A percentile compares a stretch with the other conserved stretches of the same genome.
Evolutionary conservation across 2,888 invertebrate genomes (phyloP).

Genomic region (Melinaea menophilus): DNA sequence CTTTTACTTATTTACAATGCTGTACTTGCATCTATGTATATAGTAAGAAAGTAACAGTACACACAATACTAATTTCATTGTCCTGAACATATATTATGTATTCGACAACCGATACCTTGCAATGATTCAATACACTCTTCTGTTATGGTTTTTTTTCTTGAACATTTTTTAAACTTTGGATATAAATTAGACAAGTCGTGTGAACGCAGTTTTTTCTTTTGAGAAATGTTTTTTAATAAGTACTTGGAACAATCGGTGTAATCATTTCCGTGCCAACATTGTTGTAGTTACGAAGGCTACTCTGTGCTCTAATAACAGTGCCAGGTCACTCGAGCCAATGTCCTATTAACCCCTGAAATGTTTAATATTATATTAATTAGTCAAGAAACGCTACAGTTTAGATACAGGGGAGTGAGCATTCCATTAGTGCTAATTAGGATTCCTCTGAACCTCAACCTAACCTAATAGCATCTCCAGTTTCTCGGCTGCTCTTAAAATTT

Average conservation of each 20-base stretch:
- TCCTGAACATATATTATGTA: no score
- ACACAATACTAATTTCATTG: no score
- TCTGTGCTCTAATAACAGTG: slow-evolving; percentile 14
- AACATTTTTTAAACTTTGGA: neutral
- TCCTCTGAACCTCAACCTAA: slow-evolving; percentile 38
- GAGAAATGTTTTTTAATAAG: neutral
- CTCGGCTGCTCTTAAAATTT: neutral
- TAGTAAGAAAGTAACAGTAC: no score
- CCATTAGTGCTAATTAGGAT: slow-evolving; percentile 72
- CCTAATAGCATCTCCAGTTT: neutral
- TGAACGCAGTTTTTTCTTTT: slow-evolving; percentile 6
- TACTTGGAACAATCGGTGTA: no score
- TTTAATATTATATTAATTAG: slow-evolving; percentile 39
- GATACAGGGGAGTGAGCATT: slow-evolving; percentile 56
- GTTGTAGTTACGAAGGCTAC: neutral
- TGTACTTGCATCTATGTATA: no score
- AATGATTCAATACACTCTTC: neutral
- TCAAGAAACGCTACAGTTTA: slow-evolving; percentile 31
- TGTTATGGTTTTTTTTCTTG: neutral
- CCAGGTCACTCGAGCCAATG: slow-evolving; percentile 30
- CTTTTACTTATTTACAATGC: no score
- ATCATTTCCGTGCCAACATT: no score
- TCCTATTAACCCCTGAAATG: slow-evolving; percentile 29
- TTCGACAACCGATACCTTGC: no score
- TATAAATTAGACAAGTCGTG: neutral